phyloP scores from a whole-genome alignment of 2,797 vertebrate genomes.

The Alca torda region DNA sequence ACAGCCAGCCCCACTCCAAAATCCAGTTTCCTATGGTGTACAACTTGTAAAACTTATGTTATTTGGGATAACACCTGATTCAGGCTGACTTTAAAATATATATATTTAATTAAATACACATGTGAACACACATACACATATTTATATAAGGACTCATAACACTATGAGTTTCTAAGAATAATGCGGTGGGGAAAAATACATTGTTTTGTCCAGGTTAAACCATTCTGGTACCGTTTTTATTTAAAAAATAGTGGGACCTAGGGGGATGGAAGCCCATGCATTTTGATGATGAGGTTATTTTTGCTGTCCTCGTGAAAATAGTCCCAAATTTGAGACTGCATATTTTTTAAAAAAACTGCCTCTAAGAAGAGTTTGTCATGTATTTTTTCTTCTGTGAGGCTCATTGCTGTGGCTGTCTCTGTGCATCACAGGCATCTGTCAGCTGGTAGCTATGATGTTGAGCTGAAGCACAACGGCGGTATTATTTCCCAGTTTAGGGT shows the following conservation, averaged over 20 bases:
- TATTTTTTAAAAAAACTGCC: not conserved
- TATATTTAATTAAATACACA: not conserved
- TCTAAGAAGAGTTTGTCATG: not conserved
- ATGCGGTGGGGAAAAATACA: not conserved
- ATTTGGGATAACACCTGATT: not conserved
- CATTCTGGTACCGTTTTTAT: not conserved
- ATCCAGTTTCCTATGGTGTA: not conserved
- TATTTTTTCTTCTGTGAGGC: not conserved
- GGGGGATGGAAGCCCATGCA: not conserved
- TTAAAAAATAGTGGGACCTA: not conserved
- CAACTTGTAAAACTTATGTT: not conserved
- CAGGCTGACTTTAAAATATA: not conserved
- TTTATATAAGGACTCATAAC: not conserved
- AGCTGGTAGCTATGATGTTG: not conserved
- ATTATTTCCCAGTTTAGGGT: not conserved
- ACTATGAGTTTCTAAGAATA: not conserved
- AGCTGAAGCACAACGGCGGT: not conserved
- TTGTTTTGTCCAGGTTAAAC: not conserved
- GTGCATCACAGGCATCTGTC: not conserved
- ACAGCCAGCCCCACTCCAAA: rapidly evolving
- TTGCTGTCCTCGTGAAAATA: not conserved
- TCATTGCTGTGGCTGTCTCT: not conserved
- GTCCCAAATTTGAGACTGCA: not conserved
- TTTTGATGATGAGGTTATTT: not conserved
- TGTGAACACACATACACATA: rapidly evolving